These are phyloP conservation scores for Germaria angustata DNA, from an alignment of 2,888 invertebrate genomes.

Conservation along the genomic window DNA sequence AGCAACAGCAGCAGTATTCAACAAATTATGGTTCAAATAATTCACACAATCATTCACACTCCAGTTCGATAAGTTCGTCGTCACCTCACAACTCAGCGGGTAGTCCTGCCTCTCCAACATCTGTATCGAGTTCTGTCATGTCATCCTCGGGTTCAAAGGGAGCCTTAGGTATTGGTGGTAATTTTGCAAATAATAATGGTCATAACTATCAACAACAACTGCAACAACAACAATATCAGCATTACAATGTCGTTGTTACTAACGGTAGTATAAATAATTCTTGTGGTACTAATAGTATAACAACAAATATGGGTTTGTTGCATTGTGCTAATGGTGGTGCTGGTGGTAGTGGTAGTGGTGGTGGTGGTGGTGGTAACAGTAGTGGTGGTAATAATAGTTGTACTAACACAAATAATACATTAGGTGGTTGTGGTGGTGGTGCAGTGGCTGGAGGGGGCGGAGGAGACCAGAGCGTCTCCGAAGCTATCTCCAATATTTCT, in stretches of 20 bases:
- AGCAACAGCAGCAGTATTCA: slow-evolving; percentile 78
- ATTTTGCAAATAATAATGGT: slow-evolving; percentile 68
- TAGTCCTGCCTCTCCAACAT: slow-evolving; percentile 90
- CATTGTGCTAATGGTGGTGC: slow-evolving; percentile 73
- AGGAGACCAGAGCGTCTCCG: slow-evolving; percentile 90
- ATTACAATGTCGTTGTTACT: slow-evolving; percentile 60
- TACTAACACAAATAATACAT: slow-evolving; percentile 58
- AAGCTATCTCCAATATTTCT: slow-evolving; percentile 93
- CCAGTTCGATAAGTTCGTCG: slow-evolving; percentile 80
- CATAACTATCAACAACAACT: slow-evolving; percentile 62
- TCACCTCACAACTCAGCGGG: slow-evolving; percentile 82
- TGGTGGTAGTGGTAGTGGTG: slow-evolving; percentile 60
- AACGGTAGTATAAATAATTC: slow-evolving; percentile 74
- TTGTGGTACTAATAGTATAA: slow-evolving; percentile 61
- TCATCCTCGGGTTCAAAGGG: slow-evolving; percentile 87
- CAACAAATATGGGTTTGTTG: slow-evolving; percentile 74
- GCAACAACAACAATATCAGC: slow-evolving; percentile 69
- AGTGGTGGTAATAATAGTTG: slow-evolving; percentile 65
- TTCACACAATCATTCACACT: slow-evolving; percentile 79
- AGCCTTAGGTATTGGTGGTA: slow-evolving; percentile 76
- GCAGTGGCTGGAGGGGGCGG: slow-evolving; percentile 74
- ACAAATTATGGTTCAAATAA: slow-evolving; percentile 71
- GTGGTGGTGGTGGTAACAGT: slow-evolving; percentile 60
- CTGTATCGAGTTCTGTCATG: slow-evolving; percentile 93
- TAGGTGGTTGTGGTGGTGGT: slow-evolving; percentile 67